Base-by-base conservation (phyloP, 2,888 invertebrate genomes). In the Platycheirus albimanus region DNA sequence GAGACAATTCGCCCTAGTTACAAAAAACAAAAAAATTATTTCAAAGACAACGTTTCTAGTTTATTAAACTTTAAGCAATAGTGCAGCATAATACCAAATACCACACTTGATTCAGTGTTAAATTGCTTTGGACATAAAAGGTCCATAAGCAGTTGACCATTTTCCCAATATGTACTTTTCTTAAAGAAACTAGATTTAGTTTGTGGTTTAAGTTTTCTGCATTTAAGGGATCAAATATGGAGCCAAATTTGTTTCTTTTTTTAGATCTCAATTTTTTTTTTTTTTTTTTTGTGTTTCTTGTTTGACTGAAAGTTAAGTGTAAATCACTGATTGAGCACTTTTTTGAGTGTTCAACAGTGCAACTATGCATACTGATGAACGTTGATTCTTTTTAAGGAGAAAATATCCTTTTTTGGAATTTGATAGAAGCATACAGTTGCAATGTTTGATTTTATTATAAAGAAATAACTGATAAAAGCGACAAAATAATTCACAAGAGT, bases 101-200 rank as follows among this genome's bases (percentile, higher is more conserved):
- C 30, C 30, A 38, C 64, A 49, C 47, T 58, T 28, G 13, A 45
- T 63, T 54, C 69, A 70, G 80, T 75, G 75, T 76, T 80, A 75
- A 69, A 75, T 75, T 67, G 72, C 52, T 61, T 38, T 30, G 45
- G 36, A 38, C 78, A 38, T 47, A 51, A 61, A 79, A 47, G 80
- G 80, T 41, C 4, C 2, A 58, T 17, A 43, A 71, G 56, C 38
- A 20, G 38, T 38, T 75, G 41, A 17, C 6, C n/a, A 45, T 69
- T 54, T 43, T 61, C 11, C 20, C 11, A 28, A 3, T 43, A 2
- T 45, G 17, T 43, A 11, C n/a, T n/a, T 49, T n/a, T 43, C 15
- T 61, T 17, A 1, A 45, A 28, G 43, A 58, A 41, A 58, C 58
- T 43, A 58, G 58, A 43, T 61, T 45, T 45, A 58, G 24, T 58